These are phyloP conservation scores for Chrysemys picta DNA, from an alignment of 2,113 vertebrate genomes.

Conservation along the genomic window DNA sequence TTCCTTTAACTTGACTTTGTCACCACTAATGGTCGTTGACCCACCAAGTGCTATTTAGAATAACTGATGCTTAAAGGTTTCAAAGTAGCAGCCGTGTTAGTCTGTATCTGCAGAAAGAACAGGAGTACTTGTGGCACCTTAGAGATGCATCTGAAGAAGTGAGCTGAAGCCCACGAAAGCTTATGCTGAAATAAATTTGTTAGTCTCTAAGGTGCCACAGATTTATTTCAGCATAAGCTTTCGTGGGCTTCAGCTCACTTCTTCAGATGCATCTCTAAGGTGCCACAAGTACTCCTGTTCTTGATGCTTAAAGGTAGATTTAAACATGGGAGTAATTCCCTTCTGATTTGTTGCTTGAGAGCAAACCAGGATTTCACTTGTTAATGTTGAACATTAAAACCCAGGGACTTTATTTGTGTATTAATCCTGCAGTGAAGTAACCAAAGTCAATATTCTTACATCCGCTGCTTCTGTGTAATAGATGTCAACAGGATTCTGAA, in stretches of 20 bases:
- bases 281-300: too few species aligned
- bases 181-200: too few species aligned
- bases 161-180: too few species aligned
- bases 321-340: not conserved
- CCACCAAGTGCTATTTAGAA: not conserved
- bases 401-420: not conserved
- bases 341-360: not conserved
- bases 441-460: not conserved
- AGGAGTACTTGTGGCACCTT: too few species aligned
- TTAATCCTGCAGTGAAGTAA: not conserved
- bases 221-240: too few species aligned
- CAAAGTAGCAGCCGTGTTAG: too few species aligned
- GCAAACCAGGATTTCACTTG: not conserved
- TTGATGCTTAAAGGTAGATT: not conserved
- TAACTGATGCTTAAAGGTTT: not conserved
- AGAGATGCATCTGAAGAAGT: too few species aligned
- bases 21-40: not conserved
- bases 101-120: too few species aligned
- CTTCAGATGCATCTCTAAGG: too few species aligned
- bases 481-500: not conserved
- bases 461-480: not conserved
- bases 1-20: not conserved
- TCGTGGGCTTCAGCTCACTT: too few species aligned
- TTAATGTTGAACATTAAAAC: not conserved
- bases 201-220: too few species aligned